Evolutionary conservation across 2,888 invertebrate genomes (phyloP), one percentile per base, ranked within the genome.

Genomic region (Chymomyza amoena): DNA sequence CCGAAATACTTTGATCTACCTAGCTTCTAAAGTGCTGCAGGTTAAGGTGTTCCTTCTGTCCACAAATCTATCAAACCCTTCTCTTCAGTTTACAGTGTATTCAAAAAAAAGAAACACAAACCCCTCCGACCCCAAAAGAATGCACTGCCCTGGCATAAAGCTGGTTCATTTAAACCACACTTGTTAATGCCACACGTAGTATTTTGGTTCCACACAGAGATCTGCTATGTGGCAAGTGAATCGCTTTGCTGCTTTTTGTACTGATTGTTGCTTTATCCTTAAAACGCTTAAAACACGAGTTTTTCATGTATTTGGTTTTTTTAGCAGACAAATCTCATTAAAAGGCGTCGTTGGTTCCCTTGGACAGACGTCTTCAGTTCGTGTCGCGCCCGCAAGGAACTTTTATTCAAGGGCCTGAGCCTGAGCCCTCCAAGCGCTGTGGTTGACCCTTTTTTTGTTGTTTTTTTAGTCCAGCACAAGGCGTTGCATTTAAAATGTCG

Each of bases 401-500:
- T 63, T 52, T 63, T 63, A 32, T 50, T 54, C 52, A 15, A 54
- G 18, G 18, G 18, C 52, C 59, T 71, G 71, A 60, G 18, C 52
- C 59, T 71, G 71, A 60, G n/a, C 10, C 6, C 39, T 65, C 32
- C 32, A 32, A 32, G 32, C 7, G 32, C 32, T 57, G 16, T 56
- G 28, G n/a, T 52, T 56, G 54, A 39, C 50, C 18, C n/a, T 28
- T 51, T 15, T 16, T 36, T 51, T 15, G 15, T 36, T 16, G 18
- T 52, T 57, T 68, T n/a, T 63, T 62, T 64, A 39, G 61, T 67
- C 56, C 69, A 15, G 50, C 71, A 65, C 70, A 74, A 80, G 79
- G 80, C 82, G 73, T 84, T 75, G 87, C 84, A 87, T 88, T 87
- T 87, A 85, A 87, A 87, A 87, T 87, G 87, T 88, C 88, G 88